Base-by-base conservation (phyloP, 2,113 vertebrate species). In the Pachypanchax playfairii region DNA sequence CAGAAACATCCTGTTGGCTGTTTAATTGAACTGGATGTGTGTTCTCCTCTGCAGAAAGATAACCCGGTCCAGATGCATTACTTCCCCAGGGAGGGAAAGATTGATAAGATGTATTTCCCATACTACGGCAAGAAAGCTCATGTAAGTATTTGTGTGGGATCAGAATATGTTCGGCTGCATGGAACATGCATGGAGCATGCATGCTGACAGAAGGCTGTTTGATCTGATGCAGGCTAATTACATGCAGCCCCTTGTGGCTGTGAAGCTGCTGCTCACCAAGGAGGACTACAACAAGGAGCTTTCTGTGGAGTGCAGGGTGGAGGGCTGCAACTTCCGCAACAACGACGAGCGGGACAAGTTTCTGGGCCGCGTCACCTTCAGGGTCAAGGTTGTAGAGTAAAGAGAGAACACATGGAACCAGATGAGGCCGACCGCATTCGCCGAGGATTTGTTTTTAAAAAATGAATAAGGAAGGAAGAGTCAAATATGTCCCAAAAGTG, bases 101-200 rank as follows among this genome's bases (percentile, higher is more conserved):
- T 98, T 85, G 95, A 98, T 84, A 92, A 94, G 90, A 98, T 94
- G 92, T 98, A 97, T 86, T 98, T 95, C 85, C 97, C 96, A 7
- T 98, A 98, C 82, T 98, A 96, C 43, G 97, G 97, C 53, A 98
- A 97, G 86, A 94, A 92, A 73, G 85, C 89, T 35, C 96, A 98
- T 10, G 97, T 98, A 91, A 98, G 97, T 96, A 72, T 80, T 62
- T 1, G 36, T 22, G 36, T 38, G 41, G 4, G 0, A 28, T 68
- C 22, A 8, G 67, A 71, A 68, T 6, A 6, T 4, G 28, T 44
- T 29, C 1, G 2, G 28, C 17, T 17, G 31, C 22, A 8, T 21
- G 14, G 9, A 36, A 5, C 12, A 9, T n/a, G n/a, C n/a, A n/a
- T n/a, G n/a, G n/a, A n/a, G n/a, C n/a, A n/a, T n/a, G n/a, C n/a